Evolutionary conservation across 2,888 invertebrate species (phyloP).

Genomic region (Beris morrisii): DNA sequence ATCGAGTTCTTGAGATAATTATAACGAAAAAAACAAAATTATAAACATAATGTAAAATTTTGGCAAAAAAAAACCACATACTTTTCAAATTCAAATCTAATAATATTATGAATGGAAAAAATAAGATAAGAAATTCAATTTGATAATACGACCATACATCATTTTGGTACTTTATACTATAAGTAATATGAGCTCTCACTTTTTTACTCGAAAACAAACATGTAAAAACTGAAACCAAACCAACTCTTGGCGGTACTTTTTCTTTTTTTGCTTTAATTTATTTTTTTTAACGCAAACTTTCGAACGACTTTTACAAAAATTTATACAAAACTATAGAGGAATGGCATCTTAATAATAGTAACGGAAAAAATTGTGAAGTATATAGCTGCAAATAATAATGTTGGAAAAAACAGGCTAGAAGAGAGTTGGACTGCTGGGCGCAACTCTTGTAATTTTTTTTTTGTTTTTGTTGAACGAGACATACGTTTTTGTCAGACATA

Average conservation of each 20-base stretch:
- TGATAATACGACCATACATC: slow-evolving; percentile 21
- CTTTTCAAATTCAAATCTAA: neutral
- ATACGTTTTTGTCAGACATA: too few relatives aligned
- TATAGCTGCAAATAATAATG: slow-evolving; percentile 8
- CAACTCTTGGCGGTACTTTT: slow-evolving; percentile 25
- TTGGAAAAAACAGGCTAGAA: neutral
- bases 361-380: slow-evolving; percentile 18
- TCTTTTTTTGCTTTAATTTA: slow-evolving; percentile 19
- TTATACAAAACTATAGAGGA: slow-evolving; percentile 16
- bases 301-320: slow-evolving; percentile 12
- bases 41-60: slow-evolving; percentile 2
- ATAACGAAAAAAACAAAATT: neutral
- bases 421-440: too few relatives aligned
- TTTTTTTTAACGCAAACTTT: slow-evolving; percentile 19
- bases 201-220: slow-evolving; percentile 31
- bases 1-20: too few relatives aligned
- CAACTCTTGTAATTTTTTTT: too few relatives aligned
- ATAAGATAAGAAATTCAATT: slow-evolving; percentile 19
- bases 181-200: slow-evolving; percentile 31
- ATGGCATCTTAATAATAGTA: slow-evolving; percentile 10
- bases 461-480: too few relatives aligned
- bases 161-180: slow-evolving; percentile 31
- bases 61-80: slow-evolving; percentile 4
- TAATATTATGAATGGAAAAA: neutral
- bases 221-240: slow-evolving; percentile 14